A percentile compares a stretch with the other conserved stretches of the same genome.
These are phyloP conservation scores for Zaprionus taronus DNA, from an alignment of 1,140 invertebrate genomes.

Conservation along the genomic window DNA sequence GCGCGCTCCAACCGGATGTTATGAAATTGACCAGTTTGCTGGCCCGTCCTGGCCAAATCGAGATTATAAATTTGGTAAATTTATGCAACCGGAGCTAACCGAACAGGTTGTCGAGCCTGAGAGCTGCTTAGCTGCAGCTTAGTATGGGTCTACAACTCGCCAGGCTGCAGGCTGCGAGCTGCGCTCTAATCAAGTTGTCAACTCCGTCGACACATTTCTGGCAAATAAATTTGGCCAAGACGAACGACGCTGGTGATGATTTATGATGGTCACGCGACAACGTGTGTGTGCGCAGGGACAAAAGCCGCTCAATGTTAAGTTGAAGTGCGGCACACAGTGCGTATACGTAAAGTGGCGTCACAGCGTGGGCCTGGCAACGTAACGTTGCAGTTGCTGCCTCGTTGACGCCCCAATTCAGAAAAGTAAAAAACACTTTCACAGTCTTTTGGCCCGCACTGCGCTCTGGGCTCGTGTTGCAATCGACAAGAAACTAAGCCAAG, in stretches of 20 bases:
- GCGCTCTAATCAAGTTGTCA: slow-evolving; percentile 74
- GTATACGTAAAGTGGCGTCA: slow-evolving; percentile 59
- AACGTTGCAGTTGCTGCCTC: background rate
- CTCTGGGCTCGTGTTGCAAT: slow-evolving; percentile 34
- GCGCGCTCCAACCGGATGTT: slow-evolving; percentile 78
- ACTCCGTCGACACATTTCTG: slow-evolving; percentile 60
- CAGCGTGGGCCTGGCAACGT: no score
- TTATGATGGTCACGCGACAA: slow-evolving; percentile 27
- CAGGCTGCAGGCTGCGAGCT: background rate
- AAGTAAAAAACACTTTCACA: slow-evolving; percentile 54
- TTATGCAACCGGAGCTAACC: slow-evolving; percentile 67
- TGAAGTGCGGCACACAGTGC: slow-evolving; percentile 72
- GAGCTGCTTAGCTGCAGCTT: slow-evolving; percentile 30
- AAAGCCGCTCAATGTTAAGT: slow-evolving; percentile 74
- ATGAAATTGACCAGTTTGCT: slow-evolving; percentile 77
- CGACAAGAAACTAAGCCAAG: slow-evolving; percentile 2
- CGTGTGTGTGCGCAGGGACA: slow-evolving; percentile 57
- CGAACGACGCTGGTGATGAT: slow-evolving; percentile 3
- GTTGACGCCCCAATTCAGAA: slow-evolving; percentile 35
- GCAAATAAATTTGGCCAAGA: slow-evolving; percentile 29
- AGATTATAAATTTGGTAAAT: slow-evolving; percentile 78
- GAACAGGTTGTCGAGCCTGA: slow-evolving; percentile 21
- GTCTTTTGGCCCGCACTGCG: slow-evolving; percentile 14
- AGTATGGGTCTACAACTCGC: background rate
- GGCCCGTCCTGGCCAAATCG: slow-evolving; percentile 61